Evolutionary conservation across 2,113 vertebrate genomes (phyloP), one percentile per base, ranked within the genome.

Genomic region (Mastomys natalensis): DNA sequence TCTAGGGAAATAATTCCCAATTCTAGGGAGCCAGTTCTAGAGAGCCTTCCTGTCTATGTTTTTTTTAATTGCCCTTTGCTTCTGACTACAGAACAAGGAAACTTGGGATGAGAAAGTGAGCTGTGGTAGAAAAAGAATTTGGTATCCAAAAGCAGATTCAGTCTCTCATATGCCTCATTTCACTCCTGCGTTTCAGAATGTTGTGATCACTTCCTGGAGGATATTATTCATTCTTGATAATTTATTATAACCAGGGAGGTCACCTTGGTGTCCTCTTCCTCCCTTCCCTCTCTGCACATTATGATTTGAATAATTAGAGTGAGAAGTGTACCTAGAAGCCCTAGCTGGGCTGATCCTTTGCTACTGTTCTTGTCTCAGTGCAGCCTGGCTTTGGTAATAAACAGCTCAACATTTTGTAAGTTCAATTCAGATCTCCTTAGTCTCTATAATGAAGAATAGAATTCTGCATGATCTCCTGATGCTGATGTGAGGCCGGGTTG

Each of bases 401-500:
- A 94, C 45, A 77, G 24, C 45, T 60, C 55, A 97, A 86, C 96
- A 95, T 19, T 51, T 37, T 76, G 97, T 97, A 55, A 76, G 81
- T 43, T 85, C 73, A 78, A 1, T 96, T 96, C 64, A 92, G 5
- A 87, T 92, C 70, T 92, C 89, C 78, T n/a, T 21, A 89, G 15
- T 51, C 87, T 87, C 93, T 88, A 98, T 26, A 98, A 98, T 95
- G 97, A 98, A 97, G 97, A 91, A 21, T 92, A 94, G 90, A 98
- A 96, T 93, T 93, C n/a, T 58, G 96, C 96, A 94, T 72, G 97
- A 98, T 85, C 3, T 2, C 48, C 34, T 76, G 53, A 86, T 95
- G 94, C 95, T 97, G 96, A 92, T 80, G 84, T 3, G 1, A 95
- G 19, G 55, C 48, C 24, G 90, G 89, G 77, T 89, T 93, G 15